These are phyloP conservation scores for Ephydatia muelleri DNA, from an alignment of 37 sponge, comb jelly and placozoan species.

Conservation along the genomic window DNA sequence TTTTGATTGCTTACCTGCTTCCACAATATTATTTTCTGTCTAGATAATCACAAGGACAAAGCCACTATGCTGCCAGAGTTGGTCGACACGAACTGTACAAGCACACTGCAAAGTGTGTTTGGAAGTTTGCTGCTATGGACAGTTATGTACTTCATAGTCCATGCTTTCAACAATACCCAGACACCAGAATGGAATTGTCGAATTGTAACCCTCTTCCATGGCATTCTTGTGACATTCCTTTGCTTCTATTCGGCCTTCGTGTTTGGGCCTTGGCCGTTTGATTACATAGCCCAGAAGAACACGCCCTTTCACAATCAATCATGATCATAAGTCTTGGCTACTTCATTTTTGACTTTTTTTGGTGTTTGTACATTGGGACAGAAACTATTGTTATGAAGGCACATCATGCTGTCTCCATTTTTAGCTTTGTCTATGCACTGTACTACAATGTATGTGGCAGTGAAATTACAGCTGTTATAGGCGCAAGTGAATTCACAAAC, in stretches of 20 bases:
- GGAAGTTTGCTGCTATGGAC: constrained; percentile 75
- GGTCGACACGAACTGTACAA: not conserved
- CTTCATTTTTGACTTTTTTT: constrained; percentile 88
- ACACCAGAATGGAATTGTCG: constrained; percentile 86
- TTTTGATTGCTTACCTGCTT: no score
- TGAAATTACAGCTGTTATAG: constrained; percentile 71
- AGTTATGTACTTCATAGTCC: constrained; percentile 58
- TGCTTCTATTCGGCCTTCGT: constrained; percentile 52
- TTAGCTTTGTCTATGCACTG: constrained; percentile 50
- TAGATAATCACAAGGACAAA: not conserved
- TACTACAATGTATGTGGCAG: constrained; percentile 50
- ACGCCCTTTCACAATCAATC: constrained; percentile 60
- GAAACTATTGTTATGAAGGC: constrained; percentile 82
- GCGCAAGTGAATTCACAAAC: constrained; percentile 86
- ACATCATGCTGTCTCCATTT: constrained; percentile 84
- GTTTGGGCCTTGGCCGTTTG: constrained; percentile 76
- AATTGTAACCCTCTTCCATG: constrained; percentile 73
- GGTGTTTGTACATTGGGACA: constrained; percentile 79
- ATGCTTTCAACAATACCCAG: constrained; percentile 42
- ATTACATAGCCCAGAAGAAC: constrained; percentile 61
- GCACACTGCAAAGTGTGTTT: constrained; percentile 9
- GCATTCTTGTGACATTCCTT: constrained; percentile 41
- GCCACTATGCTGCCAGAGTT: not conserved
- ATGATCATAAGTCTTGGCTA: constrained; percentile 83
- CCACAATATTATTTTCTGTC: no score